phyloP scores from a whole-genome alignment of 2,113 vertebrate species.

The Oryzias woworae region DNA sequence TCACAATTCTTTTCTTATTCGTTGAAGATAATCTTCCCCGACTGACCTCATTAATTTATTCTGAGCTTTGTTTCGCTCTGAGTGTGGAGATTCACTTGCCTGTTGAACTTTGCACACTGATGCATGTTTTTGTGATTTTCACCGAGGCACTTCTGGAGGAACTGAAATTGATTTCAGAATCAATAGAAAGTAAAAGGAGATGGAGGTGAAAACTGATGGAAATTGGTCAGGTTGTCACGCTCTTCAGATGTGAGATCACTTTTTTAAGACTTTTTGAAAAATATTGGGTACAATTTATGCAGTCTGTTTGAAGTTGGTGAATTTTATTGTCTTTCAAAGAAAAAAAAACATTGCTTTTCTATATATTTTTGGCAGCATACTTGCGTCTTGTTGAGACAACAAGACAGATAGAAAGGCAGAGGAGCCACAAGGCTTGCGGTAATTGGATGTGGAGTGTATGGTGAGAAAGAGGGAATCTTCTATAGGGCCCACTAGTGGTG shows the following conservation, averaged over 20 bases:
- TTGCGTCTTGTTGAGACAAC: conserved; percentile 2
- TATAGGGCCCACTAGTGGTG: conserved; percentile 60
- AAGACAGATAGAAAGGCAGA: neutral
- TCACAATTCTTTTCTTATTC: conserved; percentile 36
- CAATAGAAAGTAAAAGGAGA: conserved; percentile 77
- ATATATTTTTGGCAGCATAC: no score
- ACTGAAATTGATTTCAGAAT: conserved; percentile 78
- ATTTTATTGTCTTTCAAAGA: no score
- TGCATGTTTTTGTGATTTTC: conserved; percentile 32
- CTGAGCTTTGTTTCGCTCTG: conserved; percentile 37
- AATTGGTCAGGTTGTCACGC: conserved; percentile 60
- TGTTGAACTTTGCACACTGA: conserved; percentile 20
- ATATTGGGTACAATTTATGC: no score
- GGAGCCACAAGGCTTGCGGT: neutral
- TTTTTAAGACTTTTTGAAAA: neutral
- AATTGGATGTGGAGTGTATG: neutral
- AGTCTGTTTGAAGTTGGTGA: no score
- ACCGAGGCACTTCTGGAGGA: conserved; percentile 56
- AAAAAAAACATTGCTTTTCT: no score
- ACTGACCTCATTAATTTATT: conserved; percentile 65
- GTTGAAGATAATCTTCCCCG: conserved; percentile 37
- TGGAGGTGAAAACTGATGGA: conserved; percentile 67
- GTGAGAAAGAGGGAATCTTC: conserved; percentile 26
- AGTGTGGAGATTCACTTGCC: conserved; percentile 15
- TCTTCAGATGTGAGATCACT: conserved; percentile 34